A percentile compares a stretch with the other conserved stretches of the same genome.
These are phyloP conservation scores for Sthenelais limicola DNA, from an alignment of 2,888 invertebrate genomes.

Conservation along the genomic window DNA sequence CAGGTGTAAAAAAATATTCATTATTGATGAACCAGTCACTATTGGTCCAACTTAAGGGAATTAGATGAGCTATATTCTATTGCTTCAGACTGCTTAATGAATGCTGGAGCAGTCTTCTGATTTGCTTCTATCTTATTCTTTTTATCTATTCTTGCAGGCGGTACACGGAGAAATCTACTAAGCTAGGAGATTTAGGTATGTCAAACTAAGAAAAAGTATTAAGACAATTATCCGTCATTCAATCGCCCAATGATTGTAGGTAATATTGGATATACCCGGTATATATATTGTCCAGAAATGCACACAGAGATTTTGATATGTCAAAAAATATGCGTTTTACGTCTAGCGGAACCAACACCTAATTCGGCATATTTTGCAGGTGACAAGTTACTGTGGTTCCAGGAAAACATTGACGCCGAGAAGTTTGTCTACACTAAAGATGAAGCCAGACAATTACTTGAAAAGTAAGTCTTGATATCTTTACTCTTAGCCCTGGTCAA, in stretches of 20 bases:
- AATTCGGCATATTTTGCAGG: too few relatives aligned
- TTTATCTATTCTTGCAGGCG: slow-evolving; percentile 3
- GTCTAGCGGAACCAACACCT: too few relatives aligned
- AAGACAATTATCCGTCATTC: neutral
- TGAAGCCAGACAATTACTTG: slow-evolving; percentile 77
- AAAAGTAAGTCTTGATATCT: slow-evolving; percentile 73
- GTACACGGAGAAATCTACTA: slow-evolving; percentile 31
- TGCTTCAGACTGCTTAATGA: too few relatives aligned
- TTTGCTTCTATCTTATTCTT: neutral
- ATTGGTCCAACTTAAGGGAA: too few relatives aligned
- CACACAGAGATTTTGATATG: neutral
- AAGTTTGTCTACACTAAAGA: slow-evolving; percentile 76
- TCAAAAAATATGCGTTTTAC: too few relatives aligned
- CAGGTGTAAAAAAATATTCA: too few relatives aligned
- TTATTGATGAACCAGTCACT: too few relatives aligned
- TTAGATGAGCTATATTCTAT: too few relatives aligned
- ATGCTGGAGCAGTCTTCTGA: neutral
- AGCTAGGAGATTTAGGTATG: slow-evolving; percentile 39
- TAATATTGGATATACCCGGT: neutral
- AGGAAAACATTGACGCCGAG: slow-evolving; percentile 78
- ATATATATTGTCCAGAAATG: neutral
- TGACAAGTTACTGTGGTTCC: slow-evolving; percentile 87
- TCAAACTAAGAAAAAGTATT: neutral
- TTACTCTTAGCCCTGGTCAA: neutral
- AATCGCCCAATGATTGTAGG: neutral